Conservation (phyloP, 2,113 vertebrate genomes). For the Sylvietta virens region DNA sequence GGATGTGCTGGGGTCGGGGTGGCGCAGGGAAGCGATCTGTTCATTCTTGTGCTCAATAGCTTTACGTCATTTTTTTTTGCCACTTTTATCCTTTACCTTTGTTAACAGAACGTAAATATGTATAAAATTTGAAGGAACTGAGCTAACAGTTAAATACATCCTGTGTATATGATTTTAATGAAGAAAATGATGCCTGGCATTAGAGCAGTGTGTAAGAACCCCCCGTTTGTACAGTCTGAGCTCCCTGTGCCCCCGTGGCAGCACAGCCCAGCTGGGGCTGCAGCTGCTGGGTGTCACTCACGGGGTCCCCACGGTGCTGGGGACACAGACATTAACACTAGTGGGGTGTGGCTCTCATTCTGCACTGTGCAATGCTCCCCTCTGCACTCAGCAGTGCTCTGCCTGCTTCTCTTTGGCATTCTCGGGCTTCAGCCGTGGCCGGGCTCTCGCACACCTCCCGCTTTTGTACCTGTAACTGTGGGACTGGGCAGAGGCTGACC, state of each 20-base stretch:
- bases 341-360: constrained; percentile 37
- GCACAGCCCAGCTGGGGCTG: background rate
- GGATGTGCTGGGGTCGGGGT: constrained; percentile 21
- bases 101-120: constrained; percentile 88
- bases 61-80: constrained; percentile 56
- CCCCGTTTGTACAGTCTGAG: constrained; percentile 80
- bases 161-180: constrained; percentile 96
- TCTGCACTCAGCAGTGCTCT: constrained; percentile 28
- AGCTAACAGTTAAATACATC: constrained; percentile 89
- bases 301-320: background rate
- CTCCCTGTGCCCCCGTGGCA: constrained; percentile 33
- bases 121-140: constrained; percentile 92
- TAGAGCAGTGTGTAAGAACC: constrained; percentile 76
- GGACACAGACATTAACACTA: constrained; percentile 56
- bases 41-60: constrained; percentile 61
- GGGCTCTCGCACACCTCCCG: constrained; percentile 57
- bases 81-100: constrained; percentile 72
- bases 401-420: background rate
- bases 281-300: background rate
- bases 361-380: constrained; percentile 30
- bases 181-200: constrained; percentile 85
- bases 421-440: background rate
- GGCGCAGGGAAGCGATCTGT: background rate
- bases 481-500: constrained; percentile 48
- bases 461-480: constrained; percentile 63